Percentiles rank a stretch among this genome's conserved stretches.
These are phyloP conservation scores for Zaprionus vittiger DNA, from an alignment of 1,140 invertebrate genomes.

Conservation along the genomic window DNA sequence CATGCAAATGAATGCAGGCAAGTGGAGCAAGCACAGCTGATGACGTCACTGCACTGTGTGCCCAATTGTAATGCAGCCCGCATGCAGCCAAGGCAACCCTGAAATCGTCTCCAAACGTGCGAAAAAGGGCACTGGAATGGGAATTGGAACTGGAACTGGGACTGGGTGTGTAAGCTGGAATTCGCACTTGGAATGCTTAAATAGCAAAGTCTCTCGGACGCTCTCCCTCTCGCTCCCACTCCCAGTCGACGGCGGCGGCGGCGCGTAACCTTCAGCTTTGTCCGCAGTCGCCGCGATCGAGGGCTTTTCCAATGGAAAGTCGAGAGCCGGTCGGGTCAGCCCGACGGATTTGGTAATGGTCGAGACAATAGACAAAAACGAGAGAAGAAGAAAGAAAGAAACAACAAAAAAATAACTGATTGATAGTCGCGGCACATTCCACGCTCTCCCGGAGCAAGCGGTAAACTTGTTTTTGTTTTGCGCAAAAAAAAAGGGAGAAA, in stretches of 20 bases:
- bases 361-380: constrained; percentile 48
- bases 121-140: constrained; percentile 66
- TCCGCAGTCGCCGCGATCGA: constrained; percentile 24
- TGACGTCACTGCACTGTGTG: constrained; percentile 53
- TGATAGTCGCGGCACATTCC: constrained; percentile 81
- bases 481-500: constrained; percentile 39
- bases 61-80: constrained; percentile 72
- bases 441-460: constrained; percentile 46
- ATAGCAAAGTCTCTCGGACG: constrained; percentile 37
- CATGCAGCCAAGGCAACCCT: constrained; percentile 51
- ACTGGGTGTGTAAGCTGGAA: constrained; percentile 64
- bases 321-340: constrained; percentile 59
- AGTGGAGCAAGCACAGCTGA: constrained; percentile 60
- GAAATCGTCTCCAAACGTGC: constrained; percentile 14
- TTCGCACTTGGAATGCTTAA: constrained; percentile 62
- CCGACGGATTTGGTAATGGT: constrained; percentile 47
- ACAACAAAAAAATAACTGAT: constrained; percentile 54
- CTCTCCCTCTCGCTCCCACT: constrained; percentile 13
- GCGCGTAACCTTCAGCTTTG: constrained; percentile 60
- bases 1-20: constrained; percentile 69
- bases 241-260: neutral
- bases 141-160: constrained; percentile 27
- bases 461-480: constrained; percentile 73
- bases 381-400: neutral
- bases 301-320: constrained; percentile 81